These are phyloP conservation scores for Phaethornis superciliosus DNA, from an alignment of 2,113 vertebrate species.

Conservation along the genomic window DNA sequence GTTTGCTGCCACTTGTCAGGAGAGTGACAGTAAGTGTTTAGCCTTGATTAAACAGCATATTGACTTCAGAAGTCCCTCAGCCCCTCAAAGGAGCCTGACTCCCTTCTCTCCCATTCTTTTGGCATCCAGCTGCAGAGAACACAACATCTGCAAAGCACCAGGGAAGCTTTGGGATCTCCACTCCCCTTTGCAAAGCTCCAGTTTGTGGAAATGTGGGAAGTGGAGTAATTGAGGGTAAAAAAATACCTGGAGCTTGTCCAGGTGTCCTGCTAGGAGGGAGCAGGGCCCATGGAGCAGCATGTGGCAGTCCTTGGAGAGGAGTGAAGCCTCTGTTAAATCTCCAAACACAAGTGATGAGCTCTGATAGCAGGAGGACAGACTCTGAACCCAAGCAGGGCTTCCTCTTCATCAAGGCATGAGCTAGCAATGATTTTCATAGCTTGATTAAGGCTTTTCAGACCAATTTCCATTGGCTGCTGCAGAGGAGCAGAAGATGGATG, in stretches of 20 bases:
- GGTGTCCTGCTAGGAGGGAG: background rate
- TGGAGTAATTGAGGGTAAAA: background rate
- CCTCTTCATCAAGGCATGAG: constrained; percentile 44
- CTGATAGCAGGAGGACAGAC: background rate
- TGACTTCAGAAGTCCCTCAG: background rate
- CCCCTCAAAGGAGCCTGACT: background rate
- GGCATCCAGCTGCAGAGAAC: background rate
- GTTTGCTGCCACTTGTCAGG: background rate
- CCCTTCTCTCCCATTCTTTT: background rate
- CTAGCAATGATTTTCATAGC: constrained; percentile 65
- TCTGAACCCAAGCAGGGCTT: background rate
- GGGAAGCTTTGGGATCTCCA: background rate
- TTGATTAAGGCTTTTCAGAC: constrained; percentile 48
- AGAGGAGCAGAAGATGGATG: constrained; percentile 62
- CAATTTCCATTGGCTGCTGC: constrained; percentile 5
- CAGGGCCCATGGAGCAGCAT: background rate
- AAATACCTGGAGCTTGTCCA: background rate
- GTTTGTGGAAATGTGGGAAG: background rate
- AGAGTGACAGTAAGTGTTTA: background rate
- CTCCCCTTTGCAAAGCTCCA: accelerated
- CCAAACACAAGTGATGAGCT: background rate
- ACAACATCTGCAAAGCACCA: background rate
- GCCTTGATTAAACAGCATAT: background rate
- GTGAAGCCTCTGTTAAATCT: background rate
- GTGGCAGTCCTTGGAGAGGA: background rate